Conservation (phyloP, 2,888 invertebrate genomes). For the Drosophila barbarae region DNA sequence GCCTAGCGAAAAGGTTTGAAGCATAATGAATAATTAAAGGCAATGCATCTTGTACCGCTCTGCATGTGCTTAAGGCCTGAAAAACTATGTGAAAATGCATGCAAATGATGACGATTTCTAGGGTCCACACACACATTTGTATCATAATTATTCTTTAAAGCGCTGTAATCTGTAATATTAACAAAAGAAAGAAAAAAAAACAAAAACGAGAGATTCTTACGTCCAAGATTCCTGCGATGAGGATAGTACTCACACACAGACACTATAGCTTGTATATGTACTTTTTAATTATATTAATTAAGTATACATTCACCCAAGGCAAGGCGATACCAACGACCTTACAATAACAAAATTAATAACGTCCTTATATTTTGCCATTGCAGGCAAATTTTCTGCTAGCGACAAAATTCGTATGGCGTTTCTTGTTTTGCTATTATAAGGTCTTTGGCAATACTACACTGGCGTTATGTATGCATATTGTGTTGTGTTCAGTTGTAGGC, state of each 20-base stretch:
- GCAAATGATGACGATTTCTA: constrained; percentile 7
- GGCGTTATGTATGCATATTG: constrained; percentile 6
- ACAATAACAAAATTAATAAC: background rate
- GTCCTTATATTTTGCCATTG: too few species aligned
- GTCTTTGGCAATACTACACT: constrained; percentile 1
- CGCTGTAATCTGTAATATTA: constrained; percentile 53
- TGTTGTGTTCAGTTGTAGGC: constrained; percentile 16
- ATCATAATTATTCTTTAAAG: constrained; percentile 55
- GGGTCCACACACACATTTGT: constrained; percentile 48
- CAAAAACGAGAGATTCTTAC: constrained; percentile 30
- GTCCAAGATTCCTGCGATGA: constrained; percentile 15
- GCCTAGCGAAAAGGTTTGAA: constrained; percentile 29
- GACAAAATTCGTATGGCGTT: background rate
- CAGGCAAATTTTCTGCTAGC: too few species aligned
- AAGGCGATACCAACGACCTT: background rate
- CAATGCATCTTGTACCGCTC: constrained; percentile 1
- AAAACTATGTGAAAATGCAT: background rate
- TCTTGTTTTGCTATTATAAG: background rate
- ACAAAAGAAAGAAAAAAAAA: background rate
- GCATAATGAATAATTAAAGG: constrained; percentile 6
- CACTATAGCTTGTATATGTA: constrained; percentile 60
- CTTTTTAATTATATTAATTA: constrained; percentile 70
- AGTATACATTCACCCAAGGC: constrained; percentile 43
- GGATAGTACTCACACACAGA: constrained; percentile 23
- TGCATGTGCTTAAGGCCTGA: constrained; percentile 14